Percentiles rank a stretch among this genome's conserved stretches.
Conservation (phyloP, 1,140 invertebrate genomes). For the Trigoniulus corallinus region DNA sequence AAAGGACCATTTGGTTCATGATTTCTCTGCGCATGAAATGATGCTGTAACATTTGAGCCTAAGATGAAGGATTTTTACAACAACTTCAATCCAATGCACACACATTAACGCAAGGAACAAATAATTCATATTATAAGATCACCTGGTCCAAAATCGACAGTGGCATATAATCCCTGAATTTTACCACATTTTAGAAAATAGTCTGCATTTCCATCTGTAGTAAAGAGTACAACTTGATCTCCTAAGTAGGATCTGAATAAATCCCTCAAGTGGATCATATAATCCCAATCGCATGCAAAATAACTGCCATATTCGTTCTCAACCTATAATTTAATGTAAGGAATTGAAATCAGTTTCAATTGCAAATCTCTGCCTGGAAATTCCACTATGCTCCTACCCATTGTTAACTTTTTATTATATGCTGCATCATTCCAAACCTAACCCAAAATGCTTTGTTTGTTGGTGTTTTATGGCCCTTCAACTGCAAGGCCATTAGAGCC, state of each 20-base stretch:
- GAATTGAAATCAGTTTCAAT: no score
- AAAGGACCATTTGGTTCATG: constrained; percentile 40
- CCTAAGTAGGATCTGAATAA: constrained; percentile 41
- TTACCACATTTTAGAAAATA: constrained; percentile 40
- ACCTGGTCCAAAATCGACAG: constrained; percentile 52
- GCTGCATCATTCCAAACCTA: no score
- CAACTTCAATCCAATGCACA: neutral
- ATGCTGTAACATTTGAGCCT: constrained; percentile 20
- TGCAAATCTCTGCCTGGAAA: no score
- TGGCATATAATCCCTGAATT: constrained; percentile 44
- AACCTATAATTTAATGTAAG: constrained; percentile 24
- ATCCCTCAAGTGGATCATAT: constrained; percentile 43
- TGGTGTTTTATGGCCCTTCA: no score
- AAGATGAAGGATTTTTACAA: no score
- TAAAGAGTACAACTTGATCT: constrained; percentile 55
- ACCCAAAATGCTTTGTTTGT: no score
- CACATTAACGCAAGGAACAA: neutral
- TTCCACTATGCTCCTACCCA: no score
- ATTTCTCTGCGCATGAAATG: constrained; percentile 32
- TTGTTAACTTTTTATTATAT: no score
- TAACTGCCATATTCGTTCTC: constrained; percentile 90
- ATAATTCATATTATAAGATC: neutral
- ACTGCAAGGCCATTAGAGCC: no score
- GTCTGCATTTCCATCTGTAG: constrained; percentile 47
- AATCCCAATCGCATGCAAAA: constrained; percentile 48